Conservation (phyloP, 2,888 invertebrate species). For the Sycophila texana region DNA sequence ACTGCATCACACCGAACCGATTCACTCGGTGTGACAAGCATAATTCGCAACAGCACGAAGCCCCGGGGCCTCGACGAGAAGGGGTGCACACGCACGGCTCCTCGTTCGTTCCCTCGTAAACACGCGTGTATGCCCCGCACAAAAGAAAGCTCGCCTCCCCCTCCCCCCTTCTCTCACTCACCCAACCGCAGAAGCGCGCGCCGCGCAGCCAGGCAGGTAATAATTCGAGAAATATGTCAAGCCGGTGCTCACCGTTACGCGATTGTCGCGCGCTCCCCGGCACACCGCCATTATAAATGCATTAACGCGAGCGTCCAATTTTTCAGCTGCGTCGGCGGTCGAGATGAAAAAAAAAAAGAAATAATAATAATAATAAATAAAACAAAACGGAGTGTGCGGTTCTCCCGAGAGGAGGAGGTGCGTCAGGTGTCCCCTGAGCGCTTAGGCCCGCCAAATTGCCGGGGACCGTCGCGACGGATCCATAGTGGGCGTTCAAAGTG, state of each 20-base stretch:
- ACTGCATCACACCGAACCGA: too few species aligned
- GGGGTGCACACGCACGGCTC: neutral
- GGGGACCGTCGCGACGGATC: slow-evolving; percentile 12
- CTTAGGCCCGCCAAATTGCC: slow-evolving; percentile 24
- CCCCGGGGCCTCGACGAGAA: neutral
- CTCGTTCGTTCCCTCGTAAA: slow-evolving; percentile 1
- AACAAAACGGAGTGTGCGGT: neutral
- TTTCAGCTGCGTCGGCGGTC: slow-evolving; percentile 57
- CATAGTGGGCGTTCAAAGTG: slow-evolving; percentile 13
- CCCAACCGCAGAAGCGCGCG: slow-evolving; percentile 28
- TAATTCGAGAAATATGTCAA: slow-evolving; percentile 72
- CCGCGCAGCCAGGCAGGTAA: slow-evolving; percentile 66
- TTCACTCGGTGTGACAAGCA: too few species aligned
- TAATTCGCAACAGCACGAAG: too few species aligned
- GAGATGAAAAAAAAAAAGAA: slow-evolving; percentile 28
- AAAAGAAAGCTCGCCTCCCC: neutral
- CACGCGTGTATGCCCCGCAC: neutral
- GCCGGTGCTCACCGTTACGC: slow-evolving; percentile 58
- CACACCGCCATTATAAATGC: slow-evolving; percentile 69
- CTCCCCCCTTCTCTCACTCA: neutral
- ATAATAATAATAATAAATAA: too few species aligned
- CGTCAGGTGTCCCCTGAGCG: slow-evolving; percentile 42
- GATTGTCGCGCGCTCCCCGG: slow-evolving; percentile 36
- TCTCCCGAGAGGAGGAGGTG: slow-evolving; percentile 20
- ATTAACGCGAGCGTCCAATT: slow-evolving; percentile 64